Conservation (phyloP, 2,797 vertebrate species). For the Premnoplex brunnescens region DNA sequence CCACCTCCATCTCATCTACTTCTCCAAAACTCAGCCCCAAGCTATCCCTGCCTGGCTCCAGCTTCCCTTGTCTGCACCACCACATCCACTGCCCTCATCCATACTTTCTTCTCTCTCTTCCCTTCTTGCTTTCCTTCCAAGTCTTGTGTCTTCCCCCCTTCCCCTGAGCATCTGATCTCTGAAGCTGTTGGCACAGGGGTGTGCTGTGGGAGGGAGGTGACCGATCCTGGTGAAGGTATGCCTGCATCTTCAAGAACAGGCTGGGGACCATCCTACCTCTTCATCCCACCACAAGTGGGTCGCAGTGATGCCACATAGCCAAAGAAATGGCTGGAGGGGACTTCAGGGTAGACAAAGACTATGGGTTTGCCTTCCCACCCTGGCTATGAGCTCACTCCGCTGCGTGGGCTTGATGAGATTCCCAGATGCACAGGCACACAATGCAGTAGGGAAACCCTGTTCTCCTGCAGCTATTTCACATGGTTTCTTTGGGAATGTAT, state of each 20-base stretch:
- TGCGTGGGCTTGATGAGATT: slow-evolving; percentile 53
- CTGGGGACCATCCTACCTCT: not conserved
- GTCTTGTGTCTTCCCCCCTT: not conserved
- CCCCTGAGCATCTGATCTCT: not conserved
- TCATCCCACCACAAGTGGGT: rapidly evolving
- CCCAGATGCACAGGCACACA: slow-evolving; percentile 58
- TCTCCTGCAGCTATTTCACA: slow-evolving; percentile 1
- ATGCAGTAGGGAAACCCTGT: slow-evolving; percentile 67
- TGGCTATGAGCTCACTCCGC: slow-evolving; percentile 50
- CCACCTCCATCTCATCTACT: slow-evolving; percentile 15
- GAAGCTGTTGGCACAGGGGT: not conserved
- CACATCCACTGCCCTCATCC: not conserved
- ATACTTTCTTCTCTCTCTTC: not conserved
- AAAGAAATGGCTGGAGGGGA: not conserved
- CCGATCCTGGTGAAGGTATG: not conserved
- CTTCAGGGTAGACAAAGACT: not conserved
- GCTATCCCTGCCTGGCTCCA: not conserved
- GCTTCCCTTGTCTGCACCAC: not conserved
- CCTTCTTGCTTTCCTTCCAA: not conserved
- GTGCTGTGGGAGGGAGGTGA: not conserved
- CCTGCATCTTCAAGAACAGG: not conserved
- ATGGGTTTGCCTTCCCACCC: not conserved
- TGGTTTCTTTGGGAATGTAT: slow-evolving; percentile 10
- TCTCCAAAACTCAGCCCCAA: not conserved
- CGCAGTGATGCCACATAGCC: rapidly evolving